Percentiles rank a stretch among this genome's conserved stretches.
phyloP scores from a whole-genome alignment of 2,888 invertebrate species.

The Drosophila anomalata region DNA sequence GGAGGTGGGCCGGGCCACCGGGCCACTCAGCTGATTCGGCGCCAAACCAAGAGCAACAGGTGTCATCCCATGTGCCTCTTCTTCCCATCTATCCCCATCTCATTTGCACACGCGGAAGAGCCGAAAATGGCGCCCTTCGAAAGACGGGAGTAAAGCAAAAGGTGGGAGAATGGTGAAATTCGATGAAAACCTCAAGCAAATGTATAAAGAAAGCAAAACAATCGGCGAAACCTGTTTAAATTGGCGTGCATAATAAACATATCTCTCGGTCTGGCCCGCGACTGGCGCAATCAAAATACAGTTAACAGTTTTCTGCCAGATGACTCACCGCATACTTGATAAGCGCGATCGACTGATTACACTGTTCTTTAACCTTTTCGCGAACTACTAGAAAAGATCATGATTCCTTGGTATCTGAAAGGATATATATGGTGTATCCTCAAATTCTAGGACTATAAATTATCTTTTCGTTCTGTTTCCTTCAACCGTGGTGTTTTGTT shows the following conservation, averaged over 20 bases:
- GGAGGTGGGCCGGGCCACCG: neutral
- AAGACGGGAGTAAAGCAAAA: constrained; percentile 30
- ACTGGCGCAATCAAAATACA: constrained; percentile 28
- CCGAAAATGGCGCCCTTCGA: constrained; percentile 26
- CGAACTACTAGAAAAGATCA: neutral
- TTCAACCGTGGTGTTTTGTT: constrained; percentile 2
- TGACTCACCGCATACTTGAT: constrained; percentile 71
- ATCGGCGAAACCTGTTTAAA: constrained; percentile 17
- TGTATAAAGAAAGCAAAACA: constrained; percentile 27
- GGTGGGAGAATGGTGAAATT: constrained; percentile 69
- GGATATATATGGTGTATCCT: neutral
- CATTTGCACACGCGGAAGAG: constrained; percentile 15
- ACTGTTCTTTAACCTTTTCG: constrained; percentile 3
- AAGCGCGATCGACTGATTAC: constrained; percentile 37
- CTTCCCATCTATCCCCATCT: constrained; percentile 4
- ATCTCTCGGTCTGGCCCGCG: constrained; percentile 13
- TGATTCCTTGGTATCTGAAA: neutral
- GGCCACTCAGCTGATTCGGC: constrained; percentile 48
- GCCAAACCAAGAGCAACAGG: constrained; percentile 59
- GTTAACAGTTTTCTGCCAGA: constrained; percentile 31
- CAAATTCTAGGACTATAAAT: neutral
- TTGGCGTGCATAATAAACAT: constrained; percentile 36
- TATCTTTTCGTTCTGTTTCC: constrained; percentile 1
- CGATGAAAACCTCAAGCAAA: constrained; percentile 35
- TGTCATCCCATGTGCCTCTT: constrained; percentile 32